Evolutionary conservation across 2,888 invertebrate genomes (phyloP).

Genomic region (Cheilosia vernalis): DNA sequence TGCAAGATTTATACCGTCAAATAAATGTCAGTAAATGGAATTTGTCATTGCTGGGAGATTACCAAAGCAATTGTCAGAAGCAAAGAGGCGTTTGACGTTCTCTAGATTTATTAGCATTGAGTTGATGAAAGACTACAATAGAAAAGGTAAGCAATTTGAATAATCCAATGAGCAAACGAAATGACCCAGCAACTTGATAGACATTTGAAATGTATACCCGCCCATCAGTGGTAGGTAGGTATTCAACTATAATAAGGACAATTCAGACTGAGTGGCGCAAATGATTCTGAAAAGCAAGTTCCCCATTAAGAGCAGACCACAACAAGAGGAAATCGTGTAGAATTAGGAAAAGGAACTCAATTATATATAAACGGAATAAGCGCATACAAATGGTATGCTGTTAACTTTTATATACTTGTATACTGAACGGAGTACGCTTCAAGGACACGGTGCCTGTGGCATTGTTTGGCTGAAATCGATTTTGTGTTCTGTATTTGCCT

Average conservation of each 20-base stretch:
- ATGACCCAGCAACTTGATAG: conserved; percentile 40
- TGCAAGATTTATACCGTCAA: conserved; percentile 26
- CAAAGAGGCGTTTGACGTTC: background rate
- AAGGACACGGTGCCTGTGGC: no score
- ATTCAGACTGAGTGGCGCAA: conserved; percentile 6
- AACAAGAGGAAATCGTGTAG: conserved; percentile 3
- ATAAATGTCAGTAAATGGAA: conserved; percentile 10
- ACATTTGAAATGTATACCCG: conserved; percentile 23
- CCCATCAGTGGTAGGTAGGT: conserved; percentile 8
- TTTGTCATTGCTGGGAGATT: conserved; percentile 17
- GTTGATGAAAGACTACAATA: background rate
- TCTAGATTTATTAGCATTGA: background rate
- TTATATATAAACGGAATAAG: conserved; percentile 9
- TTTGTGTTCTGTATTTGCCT: no score
- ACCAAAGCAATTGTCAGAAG: background rate
- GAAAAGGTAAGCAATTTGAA: conserved; percentile 29
- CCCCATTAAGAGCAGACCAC: conserved; percentile 6
- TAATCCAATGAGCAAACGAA: conserved; percentile 35
- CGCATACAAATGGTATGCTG: background rate
- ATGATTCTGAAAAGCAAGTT: conserved; percentile 20
- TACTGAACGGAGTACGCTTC: no score
- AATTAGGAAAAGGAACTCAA: conserved; percentile 7
- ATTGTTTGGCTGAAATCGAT: no score
- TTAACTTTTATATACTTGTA: background rate
- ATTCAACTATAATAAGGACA: conserved; percentile 20